phyloP scores from a whole-genome alignment of 2,113 vertebrate genomes.

The Prunella fulvescens region DNA sequence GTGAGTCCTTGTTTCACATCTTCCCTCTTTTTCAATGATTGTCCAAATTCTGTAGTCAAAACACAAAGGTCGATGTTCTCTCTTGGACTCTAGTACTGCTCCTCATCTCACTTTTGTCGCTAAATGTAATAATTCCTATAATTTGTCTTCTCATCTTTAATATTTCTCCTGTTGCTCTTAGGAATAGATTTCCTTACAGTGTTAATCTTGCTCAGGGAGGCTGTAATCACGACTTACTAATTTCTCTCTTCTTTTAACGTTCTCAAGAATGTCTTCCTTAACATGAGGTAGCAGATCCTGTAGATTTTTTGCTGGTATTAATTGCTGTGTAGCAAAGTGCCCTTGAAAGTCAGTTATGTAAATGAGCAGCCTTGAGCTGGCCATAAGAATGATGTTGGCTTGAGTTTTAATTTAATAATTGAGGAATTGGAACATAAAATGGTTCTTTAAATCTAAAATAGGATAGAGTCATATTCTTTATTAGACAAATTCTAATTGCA shows the following conservation, averaged over 20 bases:
- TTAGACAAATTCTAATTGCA: background rate
- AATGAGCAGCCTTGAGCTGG: constrained; percentile 51
- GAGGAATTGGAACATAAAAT: constrained; percentile 35
- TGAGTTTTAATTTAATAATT: constrained; percentile 44
- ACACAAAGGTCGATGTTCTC: background rate
- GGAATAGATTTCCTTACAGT: background rate
- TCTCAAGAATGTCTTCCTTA: background rate
- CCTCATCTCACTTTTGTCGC: background rate
- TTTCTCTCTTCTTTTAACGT: background rate
- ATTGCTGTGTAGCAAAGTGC: constrained; percentile 2
- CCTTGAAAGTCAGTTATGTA: constrained; percentile 57
- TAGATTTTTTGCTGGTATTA: background rate
- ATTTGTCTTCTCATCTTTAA: background rate
- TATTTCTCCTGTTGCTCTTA: background rate
- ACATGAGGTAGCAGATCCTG: background rate
- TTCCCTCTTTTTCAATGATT: background rate
- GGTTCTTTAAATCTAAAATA: constrained; percentile 17
- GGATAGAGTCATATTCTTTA: background rate
- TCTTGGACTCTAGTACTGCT: background rate
- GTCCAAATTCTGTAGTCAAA: background rate
- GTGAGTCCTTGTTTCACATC: background rate
- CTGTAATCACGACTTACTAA: background rate
- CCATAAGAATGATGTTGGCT: background rate
- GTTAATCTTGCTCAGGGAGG: background rate
- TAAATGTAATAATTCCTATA: background rate